Evolutionary conservation across 2,113 vertebrate species (phyloP), one percentile per base, ranked within the genome.

Genomic region (Chaetops frenatus): DNA sequence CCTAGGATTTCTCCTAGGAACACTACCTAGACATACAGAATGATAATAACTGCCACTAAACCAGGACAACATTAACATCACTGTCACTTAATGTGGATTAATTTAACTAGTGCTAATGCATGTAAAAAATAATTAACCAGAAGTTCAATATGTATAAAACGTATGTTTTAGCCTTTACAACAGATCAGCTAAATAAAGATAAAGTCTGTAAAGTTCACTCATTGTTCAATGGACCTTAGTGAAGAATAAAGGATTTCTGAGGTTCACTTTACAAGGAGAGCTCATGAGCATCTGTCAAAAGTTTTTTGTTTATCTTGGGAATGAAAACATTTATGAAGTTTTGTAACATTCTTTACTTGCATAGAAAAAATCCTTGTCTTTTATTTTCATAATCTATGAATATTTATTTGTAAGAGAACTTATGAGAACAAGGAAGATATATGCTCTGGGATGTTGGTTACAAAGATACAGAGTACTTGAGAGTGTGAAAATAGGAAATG

Each of bases 61-160:
- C 86, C 87, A 83, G 71, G 90, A 61, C 84, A 90, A 62, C 28
- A 4, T 82, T 96, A 90, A 88, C 81, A 86, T 85, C 42, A 36
- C 40, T 86, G 66, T 77, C 56, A 48, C 33, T 61, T 93, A 77
- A 70, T 22, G 54, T 62, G 85, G 71, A 70, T 94, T 94, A 94
- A 93, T 96, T 93, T 88, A 88, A 88, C 66, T 44, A 77, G 54
- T 58, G 81, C 42, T 93, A 91, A 70, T 80, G 64, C 71, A 58
- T 86, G 93, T 95, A 91, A 89, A 92, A 94, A 95, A 90, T 70
- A 92, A 94, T 80, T 90, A 93, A 80, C 42, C 54, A 71, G 81
- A 85, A 54, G 27, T 62, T 93, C 82, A 67, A 27, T 82, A 77
- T 44, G 62, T 69, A 77, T 57, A 88, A 95, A 80, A 35, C 7